Evolutionary conservation across 2,888 invertebrate species (phyloP), one percentile per base, ranked within the genome.

Genomic region (Papilio demoleus): DNA sequence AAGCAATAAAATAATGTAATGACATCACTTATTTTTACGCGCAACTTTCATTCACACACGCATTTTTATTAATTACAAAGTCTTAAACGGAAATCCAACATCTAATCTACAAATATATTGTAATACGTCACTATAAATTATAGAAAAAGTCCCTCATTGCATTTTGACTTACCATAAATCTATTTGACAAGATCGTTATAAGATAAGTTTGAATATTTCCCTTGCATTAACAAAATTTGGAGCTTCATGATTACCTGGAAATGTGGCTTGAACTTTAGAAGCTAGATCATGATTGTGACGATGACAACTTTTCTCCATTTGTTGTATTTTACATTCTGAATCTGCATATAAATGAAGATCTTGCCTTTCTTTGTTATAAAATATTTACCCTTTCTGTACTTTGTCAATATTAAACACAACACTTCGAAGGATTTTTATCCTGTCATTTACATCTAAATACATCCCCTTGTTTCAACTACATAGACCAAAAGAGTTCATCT

Each of bases 291-390:
- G n/a, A n/a, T 17, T 34, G 58, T 38, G 63, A 64, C 31, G 47
- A 22, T 2, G 50, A 27, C 40, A 47, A 47, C 5, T 12, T 65
- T 61, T 27, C 31, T 27, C 31, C 8, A 6, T 53, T 68, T 19
- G 19, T 60, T 68, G 34, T 53, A 47, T 22, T 24, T 14, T 45
- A 60, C 6, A 17, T 61, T 65, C 24, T 61, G 42, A 42, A 22
- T 53, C 60, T 68, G 50, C 9, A 59, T n/a, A 53, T 19, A 47
- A 63, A 63, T 47, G 60, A 47, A 63, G 6, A 63, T 27, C 53
- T 14, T n/a, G 22, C 27, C 24, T 53, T 53, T 53, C 0, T 17
- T 11, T 31, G 17, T 17, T 17, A 4, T 17, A 27, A 50, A 50
- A 50, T 50, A 50, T 50, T 50, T 14, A 5, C 27, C 5, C 50